A percentile compares a stretch with the other conserved stretches of the same genome.
phyloP scores from a whole-genome alignment of 2,888 invertebrate species.

The Microctonus brassicae region DNA sequence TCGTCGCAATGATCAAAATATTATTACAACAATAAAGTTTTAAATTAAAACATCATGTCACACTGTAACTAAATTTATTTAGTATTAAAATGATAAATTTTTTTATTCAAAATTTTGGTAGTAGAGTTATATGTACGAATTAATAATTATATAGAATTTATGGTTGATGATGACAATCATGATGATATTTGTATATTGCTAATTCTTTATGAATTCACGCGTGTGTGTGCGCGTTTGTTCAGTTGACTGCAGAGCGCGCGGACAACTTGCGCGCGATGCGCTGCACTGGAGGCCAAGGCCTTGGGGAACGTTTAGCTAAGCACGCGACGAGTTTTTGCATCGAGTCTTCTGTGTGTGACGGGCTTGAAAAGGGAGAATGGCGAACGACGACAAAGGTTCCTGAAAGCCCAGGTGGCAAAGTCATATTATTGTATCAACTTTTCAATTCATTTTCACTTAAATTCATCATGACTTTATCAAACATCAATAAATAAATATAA shows the following conservation, averaged over 20 bases:
- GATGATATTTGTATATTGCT: neutral
- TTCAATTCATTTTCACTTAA: too few species aligned
- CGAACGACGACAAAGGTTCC: neutral
- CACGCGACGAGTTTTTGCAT: conserved; percentile 66
- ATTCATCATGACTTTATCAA: too few species aligned
- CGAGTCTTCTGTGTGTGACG: neutral
- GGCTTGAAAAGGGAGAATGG: conserved; percentile 9
- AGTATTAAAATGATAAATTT: too few species aligned
- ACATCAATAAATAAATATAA: too few species aligned
- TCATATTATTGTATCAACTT: neutral
- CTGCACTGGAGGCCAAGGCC: conserved; percentile 52
- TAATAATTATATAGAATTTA: too few species aligned
- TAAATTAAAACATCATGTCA: too few species aligned
- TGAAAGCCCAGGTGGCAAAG: conserved; percentile 12
- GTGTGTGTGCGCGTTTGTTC: conserved; percentile 31
- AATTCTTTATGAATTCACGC: neutral
- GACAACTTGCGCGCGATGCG: conserved; percentile 24
- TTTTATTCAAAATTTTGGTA: too few species aligned
- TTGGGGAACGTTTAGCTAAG: conserved; percentile 62
- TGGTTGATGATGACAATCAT: neutral
- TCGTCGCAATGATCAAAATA: too few species aligned
- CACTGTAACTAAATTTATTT: too few species aligned
- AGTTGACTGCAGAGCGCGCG: conserved; percentile 25
- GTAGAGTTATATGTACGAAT: too few species aligned
- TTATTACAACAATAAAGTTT: too few species aligned